phyloP scores from a whole-genome alignment of 1,140 invertebrate species.

The Onthophagus taurus region DNA sequence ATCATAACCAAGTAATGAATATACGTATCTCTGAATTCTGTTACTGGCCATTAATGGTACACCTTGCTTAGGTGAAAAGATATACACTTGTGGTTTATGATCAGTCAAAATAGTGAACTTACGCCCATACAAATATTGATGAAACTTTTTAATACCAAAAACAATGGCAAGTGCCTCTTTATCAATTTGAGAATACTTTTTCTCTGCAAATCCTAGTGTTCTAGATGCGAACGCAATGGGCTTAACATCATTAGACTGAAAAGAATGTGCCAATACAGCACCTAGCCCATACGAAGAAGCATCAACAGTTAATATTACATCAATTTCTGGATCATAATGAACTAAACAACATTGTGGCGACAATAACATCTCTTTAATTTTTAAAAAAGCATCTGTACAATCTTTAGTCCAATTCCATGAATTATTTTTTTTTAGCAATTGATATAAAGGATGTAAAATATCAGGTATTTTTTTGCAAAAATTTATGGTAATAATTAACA shows the following conservation, averaged over 20 bases:
- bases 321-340: no score
- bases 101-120: no score
- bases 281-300: not conserved
- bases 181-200: slow-evolving; percentile 43
- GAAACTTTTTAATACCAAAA: no score
- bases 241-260: not conserved
- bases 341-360: no score
- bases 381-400: slow-evolving; percentile 21
- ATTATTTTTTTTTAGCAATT: slow-evolving; percentile 17
- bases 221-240: not conserved
- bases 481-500: slow-evolving; percentile 32
- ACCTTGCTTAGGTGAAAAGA: no score
- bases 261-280: not conserved
- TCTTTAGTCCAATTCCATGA: slow-evolving; percentile 28
- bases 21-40: slow-evolving; percentile 36
- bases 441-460: slow-evolving; percentile 15
- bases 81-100: no score
- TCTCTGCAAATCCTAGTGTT: slow-evolving; percentile 33
- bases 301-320: no score
- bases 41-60: no score
- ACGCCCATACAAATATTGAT: no score
- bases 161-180: slow-evolving; percentile 43
- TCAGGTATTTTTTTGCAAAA: no score
- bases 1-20: slow-evolving; percentile 20
- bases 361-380: slow-evolving; percentile 25